Percentiles rank a stretch among this genome's conserved stretches.
phyloP scores from a whole-genome alignment of 2,888 invertebrate genomes.

The Podotricha telesiphe region DNA sequence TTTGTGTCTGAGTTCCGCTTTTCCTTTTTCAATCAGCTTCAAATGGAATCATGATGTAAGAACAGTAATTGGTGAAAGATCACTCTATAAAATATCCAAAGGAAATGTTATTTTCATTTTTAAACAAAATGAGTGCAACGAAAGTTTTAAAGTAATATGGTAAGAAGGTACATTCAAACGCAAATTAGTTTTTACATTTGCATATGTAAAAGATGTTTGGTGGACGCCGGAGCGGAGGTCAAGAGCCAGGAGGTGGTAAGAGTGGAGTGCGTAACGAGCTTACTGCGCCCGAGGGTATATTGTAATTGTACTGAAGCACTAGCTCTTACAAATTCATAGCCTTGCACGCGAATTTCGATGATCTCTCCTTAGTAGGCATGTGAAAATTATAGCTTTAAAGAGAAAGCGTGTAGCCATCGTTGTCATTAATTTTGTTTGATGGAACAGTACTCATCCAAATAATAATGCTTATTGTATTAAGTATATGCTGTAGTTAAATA shows the following conservation, averaged over 20 bases:
- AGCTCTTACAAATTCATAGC: slow-evolving; percentile 44
- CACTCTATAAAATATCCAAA: slow-evolving; percentile 52
- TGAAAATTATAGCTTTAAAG: slow-evolving; percentile 42
- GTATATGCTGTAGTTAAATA: neutral
- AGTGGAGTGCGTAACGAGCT: slow-evolving; percentile 59
- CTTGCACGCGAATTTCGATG: slow-evolving; percentile 39
- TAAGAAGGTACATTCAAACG: neutral
- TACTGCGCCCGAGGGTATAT: slow-evolving; percentile 58
- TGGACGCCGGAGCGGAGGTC: slow-evolving; percentile 37
- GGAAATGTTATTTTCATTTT: neutral
- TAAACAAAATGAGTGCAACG: neutral
- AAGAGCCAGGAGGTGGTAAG: slow-evolving; percentile 48
- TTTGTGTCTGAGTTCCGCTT: slow-evolving; percentile 74
- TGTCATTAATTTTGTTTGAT: slow-evolving; percentile 35
- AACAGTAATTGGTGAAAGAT: slow-evolving; percentile 52
- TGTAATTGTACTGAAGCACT: slow-evolving; percentile 64
- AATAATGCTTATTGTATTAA: neutral
- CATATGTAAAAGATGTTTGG: slow-evolving; percentile 1
- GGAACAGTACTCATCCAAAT: slow-evolving; percentile 18
- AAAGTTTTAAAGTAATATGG: neutral
- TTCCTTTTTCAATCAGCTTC: slow-evolving; percentile 79
- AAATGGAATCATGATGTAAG: slow-evolving; percentile 75
- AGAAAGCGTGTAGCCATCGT: slow-evolving; percentile 32
- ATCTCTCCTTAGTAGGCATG: slow-evolving; percentile 42
- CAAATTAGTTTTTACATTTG: neutral